Base-by-base conservation (phyloP, 2,888 invertebrate genomes). In the Flexamia atlantica region DNA sequence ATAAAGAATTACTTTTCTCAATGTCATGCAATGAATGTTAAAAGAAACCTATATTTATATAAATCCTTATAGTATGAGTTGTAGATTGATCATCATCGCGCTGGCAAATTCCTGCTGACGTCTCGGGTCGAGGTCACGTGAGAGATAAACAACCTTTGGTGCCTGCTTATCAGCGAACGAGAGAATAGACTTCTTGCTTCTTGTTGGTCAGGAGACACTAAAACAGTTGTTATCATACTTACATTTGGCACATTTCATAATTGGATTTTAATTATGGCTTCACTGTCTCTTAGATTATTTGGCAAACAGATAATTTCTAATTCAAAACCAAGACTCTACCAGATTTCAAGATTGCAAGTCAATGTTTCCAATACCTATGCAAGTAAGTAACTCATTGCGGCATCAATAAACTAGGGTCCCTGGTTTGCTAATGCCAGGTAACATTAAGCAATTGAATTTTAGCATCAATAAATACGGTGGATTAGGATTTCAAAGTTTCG, bases 331-430 rank as follows among this genome's bases (percentile, higher is more conserved):
- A 46, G 28, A 17, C 30, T 64, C 14, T 64, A 10, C 12, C 64
- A 25, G 12, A 20, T 30, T 30, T 64, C 30, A 20, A 64, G 14
- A 28, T 17, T 28, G 36, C 50, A 46, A 76, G 28, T 76, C 10
- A 76, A 28, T 28, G 14, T 40, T 46, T 76, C 50, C 36, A 40
- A 76, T 28, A 76, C 74, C 23, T 76, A 25, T 76, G 74, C 74
- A 42, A 76, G 74, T 76, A 46, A 76, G 74, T 76, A 76, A 10
- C 32, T 25, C 9, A 28, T 28, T 17, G 5, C 25, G 30, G n/a
- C n/a, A n/a, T n/a, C n/a, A n/a, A n/a, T n/a, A n/a, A n/a, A n/a
- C n/a, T n/a, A n/a, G n/a, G n/a, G n/a, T 36, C 4, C 36, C 9
- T 36, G 9, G 9, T 36, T 36, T 36, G 5, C 9, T 36, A 36